Evolutionary conservation across 2,797 vertebrate species (phyloP).

Genomic region (Argentina silus): DNA sequence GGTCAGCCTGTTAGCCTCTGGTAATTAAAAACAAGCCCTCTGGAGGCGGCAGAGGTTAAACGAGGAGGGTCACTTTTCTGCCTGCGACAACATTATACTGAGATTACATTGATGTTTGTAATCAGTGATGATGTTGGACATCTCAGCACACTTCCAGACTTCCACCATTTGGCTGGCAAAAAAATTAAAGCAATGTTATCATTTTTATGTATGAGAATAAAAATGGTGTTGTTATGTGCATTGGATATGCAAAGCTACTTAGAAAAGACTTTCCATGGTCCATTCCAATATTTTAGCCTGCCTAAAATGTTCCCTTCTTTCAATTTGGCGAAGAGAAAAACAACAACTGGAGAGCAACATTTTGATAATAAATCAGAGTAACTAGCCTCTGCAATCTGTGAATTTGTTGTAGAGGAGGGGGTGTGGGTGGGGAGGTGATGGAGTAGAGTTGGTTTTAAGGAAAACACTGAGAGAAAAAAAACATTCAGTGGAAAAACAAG

Average conservation of each 20-base stretch:
- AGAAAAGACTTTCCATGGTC: too few relatives aligned
- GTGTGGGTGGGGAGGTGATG: not conserved
- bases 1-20: constrained; percentile 88
- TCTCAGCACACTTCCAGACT: constrained; percentile 40
- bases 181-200: constrained; percentile 13
- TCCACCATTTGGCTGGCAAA: constrained; percentile 23
- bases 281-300: not conserved
- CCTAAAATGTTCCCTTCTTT: not conserved
- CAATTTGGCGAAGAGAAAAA: not conserved
- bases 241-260: not conserved
- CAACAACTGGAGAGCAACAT: constrained; percentile 27
- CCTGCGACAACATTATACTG: constrained; percentile 73
- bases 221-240: not conserved
- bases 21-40: constrained; percentile 93
- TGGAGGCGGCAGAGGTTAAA: constrained; percentile 86
- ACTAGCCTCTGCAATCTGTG: constrained; percentile 2
- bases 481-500: constrained; percentile 45
- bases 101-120: constrained; percentile 58
- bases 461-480: constrained; percentile 19
- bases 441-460: constrained; percentile 6
- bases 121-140: constrained; percentile 60
- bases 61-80: constrained; percentile 73
- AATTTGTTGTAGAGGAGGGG: not conserved
- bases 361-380: constrained; percentile 10
- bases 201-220: not conserved